Evolutionary conservation across 2,797 vertebrate genomes (phyloP), one percentile per base, ranked within the genome.

Genomic region (Danio tinwini): DNA sequence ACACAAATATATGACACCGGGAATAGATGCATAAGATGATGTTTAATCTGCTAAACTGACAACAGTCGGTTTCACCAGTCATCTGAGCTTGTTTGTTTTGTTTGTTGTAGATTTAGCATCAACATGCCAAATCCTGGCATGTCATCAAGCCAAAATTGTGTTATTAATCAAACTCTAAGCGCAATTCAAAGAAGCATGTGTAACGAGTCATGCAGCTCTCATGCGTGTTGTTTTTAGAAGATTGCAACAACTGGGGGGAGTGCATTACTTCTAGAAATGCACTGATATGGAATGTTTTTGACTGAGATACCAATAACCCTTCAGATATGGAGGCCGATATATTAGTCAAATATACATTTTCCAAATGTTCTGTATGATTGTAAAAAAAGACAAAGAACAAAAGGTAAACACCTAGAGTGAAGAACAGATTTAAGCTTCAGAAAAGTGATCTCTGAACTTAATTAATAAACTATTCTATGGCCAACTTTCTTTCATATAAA

Each of bases 1-100:
- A 45, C 3, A 7, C 1, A 45, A 45, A 45, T 71, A 71, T 44
- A 58, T 40, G 58, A 40, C 21, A 74, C 21, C 12, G n/a, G 39
- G 61, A 63, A 63, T 17, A 16, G 6, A 61, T 61, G 21, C 17
- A 72, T 14, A 13, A 12, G 52, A 56, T 72, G 69, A 72, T 45
- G 19, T 70, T 70, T 70, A 53, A 70, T 42, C 68, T 40, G n/a
- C 29, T 29, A 29, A 29, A 29, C 37, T 55, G 16, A 17, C 49
- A 53, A 6, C n/a, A 53, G 49, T 42, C 70, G 53, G 40, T 40
- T 70, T 53, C 67, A 13, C 16, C 67, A 70, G 49, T 40, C 49
- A 70, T 42, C 37, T 0, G 4, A 70, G 50, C 49, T 37, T 63
- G 37, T 29, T 29, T 29, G 29, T 29, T 50, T 42, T 53, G 59